Evolutionary conservation across 2,888 invertebrate genomes (phyloP).

Genomic region (Clunio marinus): DNA sequence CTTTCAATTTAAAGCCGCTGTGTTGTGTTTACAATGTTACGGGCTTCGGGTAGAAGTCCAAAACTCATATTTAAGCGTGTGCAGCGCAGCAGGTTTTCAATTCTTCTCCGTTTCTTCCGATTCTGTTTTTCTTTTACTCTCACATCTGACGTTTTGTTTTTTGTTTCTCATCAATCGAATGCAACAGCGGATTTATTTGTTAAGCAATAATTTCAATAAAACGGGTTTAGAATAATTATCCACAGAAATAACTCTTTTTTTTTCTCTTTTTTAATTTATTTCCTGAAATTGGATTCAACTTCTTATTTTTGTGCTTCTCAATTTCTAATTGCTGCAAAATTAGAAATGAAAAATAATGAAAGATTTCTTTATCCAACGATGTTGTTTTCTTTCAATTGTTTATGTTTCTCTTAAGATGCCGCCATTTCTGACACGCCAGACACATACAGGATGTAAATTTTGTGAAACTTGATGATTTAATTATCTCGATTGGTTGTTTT

Average conservation of each 20-base stretch:
- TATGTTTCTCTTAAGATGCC: not conserved
- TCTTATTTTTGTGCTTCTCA: not conserved
- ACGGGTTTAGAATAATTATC: no score
- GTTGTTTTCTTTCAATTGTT: not conserved
- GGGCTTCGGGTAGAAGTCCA: not conserved
- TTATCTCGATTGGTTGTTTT: not conserved
- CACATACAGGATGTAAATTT: conserved; percentile 3
- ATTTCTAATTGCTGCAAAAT: conserved; percentile 1
- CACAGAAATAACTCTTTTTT: conserved; percentile 14
- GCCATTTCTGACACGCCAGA: not conserved
- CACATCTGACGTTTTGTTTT: no score
- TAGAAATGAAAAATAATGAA: no score
- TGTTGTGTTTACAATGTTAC: conserved; percentile 9
- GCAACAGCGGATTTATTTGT: not conserved
- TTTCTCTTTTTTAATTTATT: no score
- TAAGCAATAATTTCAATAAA: no score
- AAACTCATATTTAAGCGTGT: not conserved
- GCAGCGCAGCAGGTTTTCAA: conserved; percentile 1
- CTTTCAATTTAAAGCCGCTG: not conserved
- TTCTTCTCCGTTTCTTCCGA: no score
- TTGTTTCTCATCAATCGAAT: not conserved
- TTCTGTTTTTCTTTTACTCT: no score
- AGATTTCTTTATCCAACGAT: not conserved
- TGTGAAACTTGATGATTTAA: conserved; percentile 11
- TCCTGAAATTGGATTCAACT: not conserved